Conservation (phyloP, 30 jellyfish, hydroid and myxozoan species). For the Nemopilema nomurai region DNA sequence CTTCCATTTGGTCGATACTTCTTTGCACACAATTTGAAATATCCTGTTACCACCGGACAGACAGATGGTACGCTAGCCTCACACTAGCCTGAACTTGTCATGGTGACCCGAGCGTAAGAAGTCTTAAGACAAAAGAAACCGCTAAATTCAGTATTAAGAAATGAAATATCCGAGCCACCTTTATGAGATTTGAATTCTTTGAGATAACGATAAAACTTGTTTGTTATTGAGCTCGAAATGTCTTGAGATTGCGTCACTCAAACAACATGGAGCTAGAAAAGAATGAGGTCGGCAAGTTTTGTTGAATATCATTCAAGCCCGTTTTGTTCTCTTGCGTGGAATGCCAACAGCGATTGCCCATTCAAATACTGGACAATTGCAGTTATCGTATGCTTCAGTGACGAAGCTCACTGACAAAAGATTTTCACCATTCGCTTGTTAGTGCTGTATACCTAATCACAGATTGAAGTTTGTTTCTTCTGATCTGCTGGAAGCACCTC, state of each 20-base stretch:
- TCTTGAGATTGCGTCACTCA: background rate
- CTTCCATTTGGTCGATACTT: background rate
- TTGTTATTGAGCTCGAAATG: background rate
- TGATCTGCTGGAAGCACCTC: no score
- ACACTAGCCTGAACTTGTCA: background rate
- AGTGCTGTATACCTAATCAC: no score
- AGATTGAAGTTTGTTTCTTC: no score
- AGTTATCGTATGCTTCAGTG: no score
- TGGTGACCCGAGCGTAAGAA: background rate
- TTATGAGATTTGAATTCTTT: background rate
- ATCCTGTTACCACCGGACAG: background rate
- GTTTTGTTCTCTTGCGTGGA: background rate
- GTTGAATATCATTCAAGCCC: background rate
- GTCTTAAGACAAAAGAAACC: background rate
- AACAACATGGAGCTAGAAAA: background rate
- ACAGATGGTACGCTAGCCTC: background rate
- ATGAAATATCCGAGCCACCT: background rate
- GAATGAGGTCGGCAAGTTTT: background rate
- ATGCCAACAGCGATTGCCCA: background rate
- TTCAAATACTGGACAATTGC: no score
- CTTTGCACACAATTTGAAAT: background rate
- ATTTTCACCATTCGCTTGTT: no score
- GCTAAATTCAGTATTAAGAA: background rate
- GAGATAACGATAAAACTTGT: background rate
- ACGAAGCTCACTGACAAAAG: no score